A percentile compares a stretch with the other conserved stretches of the same genome.
Conservation (phyloP, 2,113 vertebrate species). For the Sander lucioperca region DNA sequence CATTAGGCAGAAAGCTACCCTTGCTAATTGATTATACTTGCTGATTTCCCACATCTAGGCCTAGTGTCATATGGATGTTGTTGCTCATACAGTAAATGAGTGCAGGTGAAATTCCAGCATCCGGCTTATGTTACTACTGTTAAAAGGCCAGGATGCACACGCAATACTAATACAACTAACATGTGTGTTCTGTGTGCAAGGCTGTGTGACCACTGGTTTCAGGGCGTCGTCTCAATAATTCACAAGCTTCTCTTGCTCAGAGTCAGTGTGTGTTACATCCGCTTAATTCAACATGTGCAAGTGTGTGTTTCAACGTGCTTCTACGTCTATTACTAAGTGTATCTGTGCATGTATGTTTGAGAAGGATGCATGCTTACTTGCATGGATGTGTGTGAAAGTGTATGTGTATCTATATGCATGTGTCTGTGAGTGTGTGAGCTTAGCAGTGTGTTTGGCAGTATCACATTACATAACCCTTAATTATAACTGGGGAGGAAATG, state of each 20-base stretch:
- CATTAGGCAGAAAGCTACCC: not conserved
- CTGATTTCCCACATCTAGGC: not conserved
- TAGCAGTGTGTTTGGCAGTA: conserved; percentile 45
- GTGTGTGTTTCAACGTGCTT: not conserved
- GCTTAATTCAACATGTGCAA: conserved; percentile 27
- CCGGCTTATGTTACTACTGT: conserved; percentile 34
- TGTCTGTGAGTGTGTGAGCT: conserved; percentile 22
- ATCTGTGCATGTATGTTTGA: conserved; percentile 1
- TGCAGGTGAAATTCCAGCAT: conserved; percentile 7
- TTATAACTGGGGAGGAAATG: conserved; percentile 75
- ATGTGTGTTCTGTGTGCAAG: conserved; percentile 22
- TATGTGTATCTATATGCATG: conserved; percentile 10
- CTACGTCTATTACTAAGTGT: conserved; percentile 2
- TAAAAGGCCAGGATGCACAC: conserved; percentile 42
- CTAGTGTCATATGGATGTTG: not conserved
- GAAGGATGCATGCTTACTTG: not conserved
- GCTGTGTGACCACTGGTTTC: conserved; percentile 62
- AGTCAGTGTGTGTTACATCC: conserved; percentile 49
- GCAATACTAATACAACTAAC: not conserved
- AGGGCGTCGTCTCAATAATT: conserved; percentile 66
- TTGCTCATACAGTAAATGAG: conserved; percentile 13
- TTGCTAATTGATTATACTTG: conserved; percentile 12
- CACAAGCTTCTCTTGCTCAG: conserved; percentile 52
- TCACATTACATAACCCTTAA: conserved; percentile 74
- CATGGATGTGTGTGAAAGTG: not conserved